These are phyloP conservation scores for Heterotis niloticus DNA, from an alignment of 2,113 vertebrate species.

Conservation along the genomic window DNA sequence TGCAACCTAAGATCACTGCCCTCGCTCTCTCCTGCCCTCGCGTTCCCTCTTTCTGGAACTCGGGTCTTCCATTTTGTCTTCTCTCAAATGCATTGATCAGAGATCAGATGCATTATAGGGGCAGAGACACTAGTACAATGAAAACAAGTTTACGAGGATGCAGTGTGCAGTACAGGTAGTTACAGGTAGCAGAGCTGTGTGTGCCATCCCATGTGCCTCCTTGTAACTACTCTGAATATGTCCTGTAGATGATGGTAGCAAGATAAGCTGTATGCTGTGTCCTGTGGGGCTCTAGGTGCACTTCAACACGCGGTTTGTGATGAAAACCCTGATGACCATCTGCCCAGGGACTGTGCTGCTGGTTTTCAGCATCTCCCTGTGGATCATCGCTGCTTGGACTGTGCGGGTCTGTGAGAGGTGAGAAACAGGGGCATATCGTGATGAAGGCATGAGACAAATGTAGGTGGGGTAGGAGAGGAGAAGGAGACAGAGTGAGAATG, in stretches of 20 bases:
- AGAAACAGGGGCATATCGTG: slow-evolving; percentile 21
- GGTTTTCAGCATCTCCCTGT: slow-evolving; percentile 98
- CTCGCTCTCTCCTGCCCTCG: slow-evolving; percentile 4
- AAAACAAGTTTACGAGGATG: slow-evolving; percentile 1
- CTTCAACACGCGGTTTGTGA: slow-evolving; percentile 98
- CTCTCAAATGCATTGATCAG: too few relatives aligned
- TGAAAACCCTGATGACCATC: slow-evolving; percentile 99
- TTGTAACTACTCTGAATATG: not conserved
- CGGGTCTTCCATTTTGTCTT: not conserved
- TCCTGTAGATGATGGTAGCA: not conserved
- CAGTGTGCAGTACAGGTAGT: not conserved
- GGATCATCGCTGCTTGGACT: slow-evolving; percentile 98
- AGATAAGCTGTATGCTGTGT: not conserved
- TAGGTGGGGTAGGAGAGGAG: not conserved
- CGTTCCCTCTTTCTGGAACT: not conserved
- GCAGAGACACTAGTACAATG: slow-evolving; percentile 7
- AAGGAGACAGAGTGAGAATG: not conserved
- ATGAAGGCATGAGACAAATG: not conserved
- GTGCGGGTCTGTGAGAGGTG: slow-evolving; percentile 96
- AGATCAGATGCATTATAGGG: not conserved
- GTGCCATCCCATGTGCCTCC: slow-evolving; percentile 24
- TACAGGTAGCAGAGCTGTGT: not conserved
- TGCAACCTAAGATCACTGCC: not conserved
- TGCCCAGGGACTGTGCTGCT: slow-evolving; percentile 94
- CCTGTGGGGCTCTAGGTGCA: slow-evolving; percentile 72